A percentile compares a stretch with the other conserved stretches of the same genome.
Evolutionary conservation across 1,140 invertebrate genomes (phyloP).

Genomic region (Homalodisca vitripennis): DNA sequence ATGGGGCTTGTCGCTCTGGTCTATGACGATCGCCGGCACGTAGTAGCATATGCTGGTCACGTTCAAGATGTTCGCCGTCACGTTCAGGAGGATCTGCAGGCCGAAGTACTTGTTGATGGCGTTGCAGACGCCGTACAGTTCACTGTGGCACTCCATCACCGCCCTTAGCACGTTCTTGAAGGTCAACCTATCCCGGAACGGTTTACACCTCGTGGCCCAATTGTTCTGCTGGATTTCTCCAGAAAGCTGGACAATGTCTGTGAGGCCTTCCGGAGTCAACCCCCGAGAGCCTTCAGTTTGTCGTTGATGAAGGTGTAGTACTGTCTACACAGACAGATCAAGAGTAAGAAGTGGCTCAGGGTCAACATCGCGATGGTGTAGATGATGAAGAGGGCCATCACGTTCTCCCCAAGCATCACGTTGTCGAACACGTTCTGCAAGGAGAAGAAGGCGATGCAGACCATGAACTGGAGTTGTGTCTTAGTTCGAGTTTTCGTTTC

Average conservation of each 20-base stretch:
- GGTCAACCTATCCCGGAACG: not conserved
- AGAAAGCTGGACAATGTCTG: conserved; percentile 10
- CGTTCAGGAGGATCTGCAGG: conserved; percentile 16
- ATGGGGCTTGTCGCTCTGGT: conserved; percentile 14
- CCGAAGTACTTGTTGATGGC: conserved; percentile 27
- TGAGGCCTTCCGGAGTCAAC: conserved; percentile 1
- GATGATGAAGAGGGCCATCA: conserved; percentile 2
- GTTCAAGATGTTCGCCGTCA: conserved; percentile 24
- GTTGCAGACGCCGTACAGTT: conserved; percentile 3
- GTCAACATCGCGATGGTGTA: conserved; percentile 24
- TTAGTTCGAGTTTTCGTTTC: not conserved
- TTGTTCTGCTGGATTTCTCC: not conserved
- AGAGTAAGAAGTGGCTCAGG: conserved; percentile 10
- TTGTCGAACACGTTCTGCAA: conserved; percentile 19
- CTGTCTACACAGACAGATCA: not conserved
- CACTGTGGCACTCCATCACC: conserved; percentile 5
- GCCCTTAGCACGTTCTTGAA: not conserved
- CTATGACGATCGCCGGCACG: conserved; percentile 25
- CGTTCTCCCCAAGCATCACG: conserved; percentile 14
- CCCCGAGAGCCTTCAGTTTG: not conserved
- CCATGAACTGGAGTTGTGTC: not conserved
- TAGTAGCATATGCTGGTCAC: conserved; percentile 31
- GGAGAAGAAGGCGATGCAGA: not conserved
- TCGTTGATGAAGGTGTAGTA: conserved; percentile 18
- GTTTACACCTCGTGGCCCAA: not conserved